Conservation (phyloP, 2,888 invertebrate species). For the Mylabris sibirica region DNA sequence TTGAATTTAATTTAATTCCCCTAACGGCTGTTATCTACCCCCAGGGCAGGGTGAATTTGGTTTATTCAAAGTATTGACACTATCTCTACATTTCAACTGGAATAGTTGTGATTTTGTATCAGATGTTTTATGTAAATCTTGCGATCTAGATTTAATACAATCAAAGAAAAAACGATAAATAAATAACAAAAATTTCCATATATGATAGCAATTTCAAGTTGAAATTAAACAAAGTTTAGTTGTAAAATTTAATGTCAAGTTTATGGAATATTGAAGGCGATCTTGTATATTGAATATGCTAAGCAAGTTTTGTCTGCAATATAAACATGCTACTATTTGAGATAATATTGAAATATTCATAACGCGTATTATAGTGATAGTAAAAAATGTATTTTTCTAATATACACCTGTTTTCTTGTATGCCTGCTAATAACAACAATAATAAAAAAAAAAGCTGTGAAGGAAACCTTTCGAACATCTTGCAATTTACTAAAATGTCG, state of each 20-base stretch:
- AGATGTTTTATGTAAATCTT: neutral
- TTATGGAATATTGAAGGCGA: conserved; percentile 14
- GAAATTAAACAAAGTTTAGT: neutral
- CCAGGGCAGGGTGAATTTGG: conserved; percentile 14
- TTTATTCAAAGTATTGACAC: conserved; percentile 25
- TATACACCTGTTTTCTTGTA: conserved; percentile 15
- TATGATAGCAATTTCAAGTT: neutral
- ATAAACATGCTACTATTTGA: conserved; percentile 1
- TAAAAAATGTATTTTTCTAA: conserved; percentile 15
- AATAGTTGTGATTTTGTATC: neutral
- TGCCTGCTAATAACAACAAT: too few species aligned
- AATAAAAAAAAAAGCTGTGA: neutral
- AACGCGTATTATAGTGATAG: conserved; percentile 2
- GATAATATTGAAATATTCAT: conserved; percentile 12
- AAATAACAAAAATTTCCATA: neutral
- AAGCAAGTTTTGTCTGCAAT: conserved; percentile 12
- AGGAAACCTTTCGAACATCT: neutral
- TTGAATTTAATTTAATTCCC: conserved; percentile 42
- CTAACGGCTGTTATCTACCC: conserved; percentile 34
- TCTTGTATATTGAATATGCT: conserved; percentile 9
- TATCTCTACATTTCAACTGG: conserved; percentile 29
- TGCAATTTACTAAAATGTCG: neutral
- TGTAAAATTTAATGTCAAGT: conserved; percentile 16
- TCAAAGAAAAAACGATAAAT: neutral
- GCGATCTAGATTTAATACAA: neutral